Conservation (phyloP, 1,140 invertebrate genomes). For the Cepaea nemoralis region DNA sequence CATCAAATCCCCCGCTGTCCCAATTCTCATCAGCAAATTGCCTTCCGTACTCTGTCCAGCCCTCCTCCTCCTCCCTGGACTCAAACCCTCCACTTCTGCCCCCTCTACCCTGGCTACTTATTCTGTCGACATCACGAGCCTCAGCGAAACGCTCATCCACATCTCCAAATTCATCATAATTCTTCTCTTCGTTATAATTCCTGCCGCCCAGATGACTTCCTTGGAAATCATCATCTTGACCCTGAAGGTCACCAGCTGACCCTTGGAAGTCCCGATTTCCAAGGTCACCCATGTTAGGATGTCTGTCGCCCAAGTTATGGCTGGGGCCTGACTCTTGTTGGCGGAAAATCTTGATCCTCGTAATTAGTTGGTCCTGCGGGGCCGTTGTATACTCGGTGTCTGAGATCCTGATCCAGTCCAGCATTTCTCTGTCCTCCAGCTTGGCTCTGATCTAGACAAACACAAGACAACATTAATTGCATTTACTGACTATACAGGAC, state of each 20-base stretch:
- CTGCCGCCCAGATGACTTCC: not conserved
- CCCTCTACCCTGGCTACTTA: constrained; percentile 9
- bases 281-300: constrained; percentile 28
- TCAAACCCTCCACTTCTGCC: not conserved
- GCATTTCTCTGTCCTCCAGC: not conserved
- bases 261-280: not conserved
- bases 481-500: too few species aligned
- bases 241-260: constrained; percentile 19
- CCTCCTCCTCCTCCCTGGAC: constrained; percentile 11
- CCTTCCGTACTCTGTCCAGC: constrained; percentile 40
- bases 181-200: not conserved
- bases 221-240: not conserved
- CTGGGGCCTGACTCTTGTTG: not conserved
- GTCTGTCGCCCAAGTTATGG: constrained; percentile 33
- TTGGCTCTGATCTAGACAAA: constrained; percentile 10
- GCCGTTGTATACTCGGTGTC: not conserved
- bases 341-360: constrained; percentile 29
- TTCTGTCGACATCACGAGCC: constrained; percentile 26
- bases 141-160: constrained; percentile 37
- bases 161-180: constrained; percentile 30
- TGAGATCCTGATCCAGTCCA: constrained; percentile 38
- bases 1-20: constrained; percentile 36
- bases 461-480: not conserved
- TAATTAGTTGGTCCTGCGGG: constrained; percentile 22
- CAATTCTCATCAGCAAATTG: constrained; percentile 36